phyloP scores from a whole-genome alignment of 1,140 invertebrate species.

The Aphelinus certus region DNA sequence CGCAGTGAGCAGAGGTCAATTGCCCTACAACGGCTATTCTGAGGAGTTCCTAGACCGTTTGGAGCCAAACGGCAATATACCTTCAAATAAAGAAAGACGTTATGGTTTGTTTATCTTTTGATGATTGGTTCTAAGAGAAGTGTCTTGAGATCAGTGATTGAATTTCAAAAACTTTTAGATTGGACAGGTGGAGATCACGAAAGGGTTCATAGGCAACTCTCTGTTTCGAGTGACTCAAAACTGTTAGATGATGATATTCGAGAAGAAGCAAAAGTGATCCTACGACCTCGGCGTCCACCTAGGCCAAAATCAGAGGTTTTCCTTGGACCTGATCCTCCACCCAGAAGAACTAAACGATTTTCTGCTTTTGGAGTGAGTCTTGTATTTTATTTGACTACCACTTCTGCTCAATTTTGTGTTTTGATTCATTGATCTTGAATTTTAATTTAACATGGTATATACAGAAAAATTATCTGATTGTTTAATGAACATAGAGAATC shows the following conservation, averaged over 20 bases:
- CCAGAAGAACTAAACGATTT: conserved; percentile 84
- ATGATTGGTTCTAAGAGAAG: conserved; percentile 38
- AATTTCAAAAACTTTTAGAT: conserved; percentile 65
- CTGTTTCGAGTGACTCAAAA: conserved; percentile 90
- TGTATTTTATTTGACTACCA: not conserved
- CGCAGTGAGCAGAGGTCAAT: conserved; percentile 70
- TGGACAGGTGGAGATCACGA: conserved; percentile 84
- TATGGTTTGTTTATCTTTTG: conserved; percentile 50
- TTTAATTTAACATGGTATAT: too few species aligned
- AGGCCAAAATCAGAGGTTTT: conserved; percentile 90
- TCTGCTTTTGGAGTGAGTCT: conserved; percentile 89
- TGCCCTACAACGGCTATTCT: conserved; percentile 88
- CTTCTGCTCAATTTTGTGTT: too few species aligned
- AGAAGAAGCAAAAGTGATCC: conserved; percentile 86
- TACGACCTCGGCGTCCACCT: conserved; percentile 86
- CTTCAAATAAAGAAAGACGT: conserved; percentile 68
- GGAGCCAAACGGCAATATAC: conserved; percentile 88
- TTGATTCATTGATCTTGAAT: too few species aligned
- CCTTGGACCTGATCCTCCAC: conserved; percentile 71
- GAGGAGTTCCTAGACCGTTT: conserved; percentile 90
- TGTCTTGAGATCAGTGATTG: conserved; percentile 43
- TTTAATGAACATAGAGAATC: too few species aligned
- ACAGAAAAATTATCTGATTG: too few species aligned
- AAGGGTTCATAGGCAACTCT: conserved; percentile 85
- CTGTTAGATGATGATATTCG: conserved; percentile 84